phyloP scores from a whole-genome alignment of 2,888 invertebrate species.

The Masnerella sp. region DNA sequence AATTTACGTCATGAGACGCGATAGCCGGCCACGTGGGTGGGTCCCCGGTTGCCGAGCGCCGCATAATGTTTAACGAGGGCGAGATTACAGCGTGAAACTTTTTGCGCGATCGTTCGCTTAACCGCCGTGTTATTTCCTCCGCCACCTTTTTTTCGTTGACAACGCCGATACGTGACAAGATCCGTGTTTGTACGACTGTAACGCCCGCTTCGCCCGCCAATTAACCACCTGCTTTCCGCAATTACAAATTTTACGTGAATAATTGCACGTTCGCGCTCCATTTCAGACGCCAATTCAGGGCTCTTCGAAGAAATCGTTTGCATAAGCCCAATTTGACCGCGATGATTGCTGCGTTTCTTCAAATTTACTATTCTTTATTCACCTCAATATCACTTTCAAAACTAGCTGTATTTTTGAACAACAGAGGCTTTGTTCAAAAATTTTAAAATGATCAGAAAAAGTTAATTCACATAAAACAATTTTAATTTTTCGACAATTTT shows the following conservation, averaged over 20 bases:
- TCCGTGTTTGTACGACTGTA: slow-evolving; percentile 37
- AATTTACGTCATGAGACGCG: slow-evolving; percentile 42
- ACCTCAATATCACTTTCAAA: too few species aligned
- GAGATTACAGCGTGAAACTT: slow-evolving; percentile 41
- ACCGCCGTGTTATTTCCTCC: slow-evolving; percentile 38
- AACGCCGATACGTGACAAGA: slow-evolving; percentile 52
- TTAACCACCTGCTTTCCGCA: slow-evolving; percentile 38
- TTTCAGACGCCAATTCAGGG: not conserved
- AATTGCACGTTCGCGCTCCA: slow-evolving; percentile 5
- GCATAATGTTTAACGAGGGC: slow-evolving; percentile 46
- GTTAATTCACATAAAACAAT: too few species aligned
- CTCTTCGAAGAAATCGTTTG: too few species aligned
- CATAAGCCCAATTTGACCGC: too few species aligned
- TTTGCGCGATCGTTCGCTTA: slow-evolving; percentile 28
- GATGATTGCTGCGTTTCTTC: too few species aligned
- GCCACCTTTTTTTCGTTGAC: slow-evolving; percentile 30
- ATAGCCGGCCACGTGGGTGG: slow-evolving; percentile 51
- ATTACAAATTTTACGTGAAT: slow-evolving; percentile 32
- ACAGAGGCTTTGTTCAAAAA: too few species aligned
- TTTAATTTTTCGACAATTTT: too few species aligned
- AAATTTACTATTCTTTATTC: too few species aligned
- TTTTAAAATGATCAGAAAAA: too few species aligned
- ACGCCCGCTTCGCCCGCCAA: slow-evolving; percentile 25
- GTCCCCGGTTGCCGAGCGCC: slow-evolving; percentile 34
- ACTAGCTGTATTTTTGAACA: too few species aligned